phyloP scores from a whole-genome alignment of 2,888 invertebrate species.

The Hypselothyrea guttata region DNA sequence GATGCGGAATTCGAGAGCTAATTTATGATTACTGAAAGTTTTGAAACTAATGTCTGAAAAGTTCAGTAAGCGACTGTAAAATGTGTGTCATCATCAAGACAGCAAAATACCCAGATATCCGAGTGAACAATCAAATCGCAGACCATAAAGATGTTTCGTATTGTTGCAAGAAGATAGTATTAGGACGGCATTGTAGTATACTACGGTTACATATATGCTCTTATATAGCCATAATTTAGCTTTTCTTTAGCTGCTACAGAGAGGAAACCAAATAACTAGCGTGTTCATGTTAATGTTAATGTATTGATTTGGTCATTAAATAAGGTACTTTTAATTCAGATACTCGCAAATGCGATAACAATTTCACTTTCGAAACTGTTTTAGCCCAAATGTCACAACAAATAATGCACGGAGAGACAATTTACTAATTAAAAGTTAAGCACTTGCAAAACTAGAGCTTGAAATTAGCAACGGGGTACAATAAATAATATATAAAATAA shows the following conservation, averaged over 20 bases:
- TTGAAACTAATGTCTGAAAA: neutral
- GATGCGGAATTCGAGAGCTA: conserved; percentile 2
- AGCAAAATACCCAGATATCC: neutral
- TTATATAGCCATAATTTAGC: neutral
- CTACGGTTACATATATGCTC: neutral
- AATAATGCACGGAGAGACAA: no score
- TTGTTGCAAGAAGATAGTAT: conserved; percentile 21
- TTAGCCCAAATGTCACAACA: no score
- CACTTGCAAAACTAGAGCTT: no score
- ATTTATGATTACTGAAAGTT: conserved; percentile 1
- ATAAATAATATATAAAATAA: no score
- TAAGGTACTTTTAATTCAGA: no score
- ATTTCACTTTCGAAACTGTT: no score
- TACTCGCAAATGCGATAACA: no score
- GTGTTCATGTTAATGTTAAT: no score
- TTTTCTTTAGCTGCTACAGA: neutral
- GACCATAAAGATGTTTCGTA: conserved; percentile 22
- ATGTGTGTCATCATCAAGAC: conserved; percentile 17
- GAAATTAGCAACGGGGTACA: no score
- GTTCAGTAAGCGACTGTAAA: conserved; percentile 1
- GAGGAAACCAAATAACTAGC: neutral
- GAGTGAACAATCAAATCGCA: conserved; percentile 1
- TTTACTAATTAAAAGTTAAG: no score
- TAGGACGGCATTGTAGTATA: neutral
- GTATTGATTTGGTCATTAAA: no score